Evolutionary conservation across 2,888 invertebrate species (phyloP).

Genomic region (Trichogramma evanescens): DNA sequence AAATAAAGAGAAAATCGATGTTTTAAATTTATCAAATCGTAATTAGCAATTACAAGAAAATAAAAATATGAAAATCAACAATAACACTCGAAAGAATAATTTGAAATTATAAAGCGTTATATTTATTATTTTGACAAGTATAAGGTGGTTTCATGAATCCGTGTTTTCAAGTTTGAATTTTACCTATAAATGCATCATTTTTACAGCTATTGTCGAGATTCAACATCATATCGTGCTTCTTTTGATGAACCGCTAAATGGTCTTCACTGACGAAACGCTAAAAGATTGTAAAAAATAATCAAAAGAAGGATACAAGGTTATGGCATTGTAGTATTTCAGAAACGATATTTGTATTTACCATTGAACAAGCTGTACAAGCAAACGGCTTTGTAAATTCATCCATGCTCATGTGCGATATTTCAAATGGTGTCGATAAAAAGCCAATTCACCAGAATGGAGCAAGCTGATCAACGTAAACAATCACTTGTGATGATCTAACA

Average conservation of each 20-base stretch:
- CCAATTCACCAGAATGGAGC: too few species aligned
- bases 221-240: constrained; percentile 79
- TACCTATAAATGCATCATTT: constrained; percentile 59
- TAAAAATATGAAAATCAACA: neutral
- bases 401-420: too few species aligned
- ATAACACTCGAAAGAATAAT: neutral
- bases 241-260: constrained; percentile 70
- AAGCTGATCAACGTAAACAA: too few species aligned
- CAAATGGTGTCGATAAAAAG: too few species aligned
- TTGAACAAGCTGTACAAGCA: neutral
- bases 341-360: too few species aligned
- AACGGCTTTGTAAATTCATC: too few species aligned
- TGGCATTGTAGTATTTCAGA: neutral
- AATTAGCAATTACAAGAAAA: too few species aligned
- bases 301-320: constrained; percentile 9
- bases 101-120: neutral
- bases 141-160: too few species aligned
- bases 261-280: constrained; percentile 74
- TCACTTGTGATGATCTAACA: too few species aligned
- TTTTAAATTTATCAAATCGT: too few species aligned
- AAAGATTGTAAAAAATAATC: constrained; percentile 2
- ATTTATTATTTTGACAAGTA: neutral
- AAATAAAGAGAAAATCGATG: too few species aligned
- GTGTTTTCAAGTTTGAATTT: constrained; percentile 30
- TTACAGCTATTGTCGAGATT: constrained; percentile 61